Evolutionary conservation across 2,113 vertebrate genomes (phyloP), one percentile per base, ranked within the genome.

Genomic region (Pontoporia blainvillei): DNA sequence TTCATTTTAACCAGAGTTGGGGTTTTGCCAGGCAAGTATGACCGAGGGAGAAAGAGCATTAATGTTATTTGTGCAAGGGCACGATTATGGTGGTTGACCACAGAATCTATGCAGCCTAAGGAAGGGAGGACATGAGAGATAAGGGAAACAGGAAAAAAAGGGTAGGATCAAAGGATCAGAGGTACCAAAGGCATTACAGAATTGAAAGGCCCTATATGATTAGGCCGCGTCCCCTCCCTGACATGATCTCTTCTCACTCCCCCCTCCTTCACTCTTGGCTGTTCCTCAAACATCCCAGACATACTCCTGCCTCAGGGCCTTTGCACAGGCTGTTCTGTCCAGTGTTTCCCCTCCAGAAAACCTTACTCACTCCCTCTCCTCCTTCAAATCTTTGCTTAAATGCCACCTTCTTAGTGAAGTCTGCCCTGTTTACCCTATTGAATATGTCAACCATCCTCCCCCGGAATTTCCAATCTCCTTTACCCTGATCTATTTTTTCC

Each of bases 11-110:
- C n/a, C 75, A 14, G 41, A 10, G 29, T 7, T 66, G 46, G 9
- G n/a, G 41, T 12, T 39, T 59, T 49, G 34, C 52, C 17, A 5
- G 34, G 57, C 31, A 31, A 36, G 59, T 34, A 25, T 14, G 23
- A 13, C 3, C 1, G 31, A 67, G 86, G 86, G 59, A 67, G 69
- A 83, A 46, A 66, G 34, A 62, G 31, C 5, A 39, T 5, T 46
- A 8, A 39, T 0, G 0, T 10, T 21, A 23, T 2, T 9, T 59
- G 86, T 3, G 6, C 46, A 67, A 82, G 23, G 61, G 31, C 79
- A 1, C 0, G 7, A 49, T 57, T 36, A 15, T 14, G 49, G 31
- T 39, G 27, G 41, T 31, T 10, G 27, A 3, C 39, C 25, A 3
- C 7, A 67, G 59, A 84, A 9, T 59, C 36, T 46, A 44, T 39